Percentiles rank a stretch among this genome's conserved stretches.
These are phyloP conservation scores for Furcifer pardalis DNA, from an alignment of 2,797 vertebrate genomes.

Conservation along the genomic window DNA sequence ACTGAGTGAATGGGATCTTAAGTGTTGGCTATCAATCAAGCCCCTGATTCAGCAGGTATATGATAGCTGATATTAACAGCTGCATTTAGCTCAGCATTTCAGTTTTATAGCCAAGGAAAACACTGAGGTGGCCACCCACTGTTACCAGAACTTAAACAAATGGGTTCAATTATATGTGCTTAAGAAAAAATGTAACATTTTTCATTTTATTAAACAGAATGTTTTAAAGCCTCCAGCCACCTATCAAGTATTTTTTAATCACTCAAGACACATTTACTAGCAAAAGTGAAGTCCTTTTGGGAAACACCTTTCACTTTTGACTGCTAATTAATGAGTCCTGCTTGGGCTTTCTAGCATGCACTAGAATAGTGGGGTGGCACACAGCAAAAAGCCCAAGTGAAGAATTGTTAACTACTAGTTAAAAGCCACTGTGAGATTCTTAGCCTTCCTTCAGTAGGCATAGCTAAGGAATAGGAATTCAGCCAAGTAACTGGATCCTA, in stretches of 20 bases:
- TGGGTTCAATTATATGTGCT: slow-evolving; percentile 41
- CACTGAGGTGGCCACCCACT: neutral
- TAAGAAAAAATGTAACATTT: slow-evolving; percentile 48
- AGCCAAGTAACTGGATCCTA: slow-evolving; percentile 49
- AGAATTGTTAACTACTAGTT: no score
- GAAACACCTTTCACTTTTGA: neutral
- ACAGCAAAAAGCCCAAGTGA: no score
- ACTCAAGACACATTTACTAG: slow-evolving; percentile 47
- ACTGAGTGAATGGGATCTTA: no score
- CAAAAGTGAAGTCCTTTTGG: slow-evolving; percentile 62
- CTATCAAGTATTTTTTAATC: slow-evolving; percentile 57
- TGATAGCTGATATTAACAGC: no score
- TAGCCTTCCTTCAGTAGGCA: no score
- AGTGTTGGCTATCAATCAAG: no score
- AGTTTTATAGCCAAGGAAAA: neutral
- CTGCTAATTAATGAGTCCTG: no score
- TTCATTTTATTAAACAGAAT: neutral
- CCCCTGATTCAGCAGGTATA: no score
- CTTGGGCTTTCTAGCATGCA: no score
- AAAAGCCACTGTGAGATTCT: no score
- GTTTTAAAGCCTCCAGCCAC: slow-evolving; percentile 56
- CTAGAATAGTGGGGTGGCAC: no score
- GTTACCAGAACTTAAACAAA: neutral
- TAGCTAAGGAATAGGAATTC: no score
- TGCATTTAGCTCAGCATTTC: neutral